Evolutionary conservation across 1,140 invertebrate species (phyloP).

Genomic region (Phortica variegata): DNA sequence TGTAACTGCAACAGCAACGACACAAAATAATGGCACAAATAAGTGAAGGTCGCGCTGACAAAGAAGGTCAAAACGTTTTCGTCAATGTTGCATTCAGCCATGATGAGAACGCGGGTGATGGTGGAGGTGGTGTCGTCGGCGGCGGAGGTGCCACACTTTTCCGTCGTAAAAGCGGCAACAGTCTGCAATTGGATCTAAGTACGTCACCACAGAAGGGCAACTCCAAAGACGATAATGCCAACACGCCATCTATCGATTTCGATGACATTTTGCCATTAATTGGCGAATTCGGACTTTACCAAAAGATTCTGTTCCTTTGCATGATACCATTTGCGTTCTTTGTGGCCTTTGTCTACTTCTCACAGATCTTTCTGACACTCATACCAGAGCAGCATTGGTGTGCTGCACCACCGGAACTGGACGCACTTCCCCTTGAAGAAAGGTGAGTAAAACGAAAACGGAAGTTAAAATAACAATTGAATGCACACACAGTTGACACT

Average conservation of each 20-base stretch:
- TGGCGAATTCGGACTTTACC: slow-evolving; percentile 86
- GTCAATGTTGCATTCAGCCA: slow-evolving; percentile 46
- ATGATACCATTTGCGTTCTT: slow-evolving; percentile 85
- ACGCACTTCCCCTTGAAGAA: slow-evolving; percentile 64
- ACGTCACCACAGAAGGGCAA: slow-evolving; percentile 21
- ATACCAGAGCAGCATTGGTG: slow-evolving; percentile 80
- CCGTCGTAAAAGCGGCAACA: slow-evolving; percentile 45
- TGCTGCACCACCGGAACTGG: slow-evolving; percentile 67
- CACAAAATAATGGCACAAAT: slow-evolving; percentile 5
- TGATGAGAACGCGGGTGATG: slow-evolving; percentile 23
- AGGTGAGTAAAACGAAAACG: slow-evolving; percentile 61
- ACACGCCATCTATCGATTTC: slow-evolving; percentile 64
- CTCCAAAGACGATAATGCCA: slow-evolving; percentile 1
- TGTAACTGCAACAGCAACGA: slow-evolving; percentile 4
- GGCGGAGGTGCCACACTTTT: slow-evolving; percentile 17
- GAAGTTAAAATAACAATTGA: too few species aligned
- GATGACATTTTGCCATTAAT: slow-evolving; percentile 81
- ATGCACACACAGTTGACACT: too few species aligned
- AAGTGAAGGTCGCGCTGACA: slow-evolving; percentile 48
- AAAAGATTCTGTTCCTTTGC: slow-evolving; percentile 78
- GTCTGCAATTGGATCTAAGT: slow-evolving; percentile 31
- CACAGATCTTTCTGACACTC: slow-evolving; percentile 81
- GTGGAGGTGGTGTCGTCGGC: slow-evolving; percentile 7
- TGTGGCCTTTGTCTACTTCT: slow-evolving; percentile 83
- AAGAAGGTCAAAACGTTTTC: slow-evolving; percentile 35